Evolutionary conservation across 2,797 vertebrate genomes (phyloP).

Genomic region (Serranus cabrilla): DNA sequence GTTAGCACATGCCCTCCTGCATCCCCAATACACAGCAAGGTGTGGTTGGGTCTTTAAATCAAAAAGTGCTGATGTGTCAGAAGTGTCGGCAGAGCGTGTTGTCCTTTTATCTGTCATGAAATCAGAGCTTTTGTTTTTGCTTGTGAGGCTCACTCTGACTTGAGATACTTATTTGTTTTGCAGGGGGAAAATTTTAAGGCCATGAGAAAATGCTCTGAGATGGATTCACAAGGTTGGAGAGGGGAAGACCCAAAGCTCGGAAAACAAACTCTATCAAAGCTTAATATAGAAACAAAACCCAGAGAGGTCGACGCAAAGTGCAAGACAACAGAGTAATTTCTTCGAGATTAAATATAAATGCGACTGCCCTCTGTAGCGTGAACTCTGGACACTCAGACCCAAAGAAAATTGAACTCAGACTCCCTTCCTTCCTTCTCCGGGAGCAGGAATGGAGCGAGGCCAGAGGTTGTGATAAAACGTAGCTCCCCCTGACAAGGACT

Average conservation of each 20-base stretch:
- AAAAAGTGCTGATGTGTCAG: slow-evolving; percentile 41
- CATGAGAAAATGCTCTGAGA: slow-evolving; percentile 76
- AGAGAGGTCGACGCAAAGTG: slow-evolving; percentile 50
- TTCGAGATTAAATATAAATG: slow-evolving; percentile 56
- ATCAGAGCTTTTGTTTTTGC: slow-evolving; percentile 60
- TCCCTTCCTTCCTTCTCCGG: slow-evolving; percentile 67
- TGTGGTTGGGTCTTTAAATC: slow-evolving; percentile 41
- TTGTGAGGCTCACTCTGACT: slow-evolving; percentile 44
- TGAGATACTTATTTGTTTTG: slow-evolving; percentile 67
- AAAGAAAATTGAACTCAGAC: slow-evolving; percentile 15
- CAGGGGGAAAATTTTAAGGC: slow-evolving; percentile 50
- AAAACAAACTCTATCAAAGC: slow-evolving; percentile 69
- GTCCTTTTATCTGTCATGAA: slow-evolving; percentile 55
- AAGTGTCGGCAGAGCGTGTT: slow-evolving; percentile 29
- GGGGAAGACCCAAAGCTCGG: slow-evolving; percentile 56
- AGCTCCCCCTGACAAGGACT: slow-evolving; percentile 34
- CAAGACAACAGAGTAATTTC: slow-evolving; percentile 62
- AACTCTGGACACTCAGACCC: slow-evolving; percentile 24
- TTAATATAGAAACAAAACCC: slow-evolving; percentile 68
- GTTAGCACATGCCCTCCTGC: slow-evolving; percentile 58
- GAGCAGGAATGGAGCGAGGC: slow-evolving; percentile 45
- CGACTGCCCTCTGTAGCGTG: slow-evolving; percentile 27
- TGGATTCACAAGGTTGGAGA: slow-evolving; percentile 75
- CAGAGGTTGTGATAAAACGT: slow-evolving; percentile 66
- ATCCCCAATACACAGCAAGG: slow-evolving; percentile 33